A percentile compares a stretch with the other conserved stretches of the same genome.
phyloP scores from a whole-genome alignment of 35 echinoderm and acorn worm species.

The Holothuria glaberrima region DNA sequence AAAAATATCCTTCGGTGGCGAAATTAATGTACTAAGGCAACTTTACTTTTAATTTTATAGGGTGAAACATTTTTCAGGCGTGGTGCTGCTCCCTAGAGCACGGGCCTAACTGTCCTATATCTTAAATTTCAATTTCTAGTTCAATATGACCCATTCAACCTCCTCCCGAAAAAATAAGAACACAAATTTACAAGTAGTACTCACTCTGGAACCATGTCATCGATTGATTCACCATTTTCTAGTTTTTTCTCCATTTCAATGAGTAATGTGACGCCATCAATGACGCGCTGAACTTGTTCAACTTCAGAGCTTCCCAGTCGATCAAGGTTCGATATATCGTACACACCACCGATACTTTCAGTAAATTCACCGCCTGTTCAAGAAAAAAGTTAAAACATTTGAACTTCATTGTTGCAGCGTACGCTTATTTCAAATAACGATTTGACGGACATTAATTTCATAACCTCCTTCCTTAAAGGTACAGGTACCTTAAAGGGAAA shows the following conservation, averaged over 20 bases:
- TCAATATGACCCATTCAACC: no score
- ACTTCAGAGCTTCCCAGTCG: conserved; percentile 67
- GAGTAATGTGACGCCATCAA: conserved; percentile 69
- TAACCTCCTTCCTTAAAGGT: no score
- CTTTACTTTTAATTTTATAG: no score
- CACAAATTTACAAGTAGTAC: neutral
- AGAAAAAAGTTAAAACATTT: neutral
- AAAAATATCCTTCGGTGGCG: no score
- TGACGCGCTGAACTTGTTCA: conserved; percentile 63
- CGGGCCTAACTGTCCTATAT: no score
- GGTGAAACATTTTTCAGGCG: no score
- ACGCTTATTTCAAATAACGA: neutral
- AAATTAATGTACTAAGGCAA: no score
- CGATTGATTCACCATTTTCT: conserved; percentile 67
- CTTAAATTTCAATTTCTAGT: no score
- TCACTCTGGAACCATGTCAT: conserved; percentile 62
- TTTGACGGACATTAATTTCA: neutral
- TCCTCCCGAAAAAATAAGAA: no score
- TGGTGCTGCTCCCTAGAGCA: no score
- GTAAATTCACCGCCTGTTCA: conserved; percentile 63
- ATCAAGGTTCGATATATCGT: conserved; percentile 74
- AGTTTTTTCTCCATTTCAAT: conserved; percentile 75
- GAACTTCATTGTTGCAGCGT: neutral
- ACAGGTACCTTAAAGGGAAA: no score
- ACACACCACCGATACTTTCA: conserved; percentile 62